Base-by-base conservation (phyloP, 2,888 invertebrate species). In the Cerastoderma edule region DNA sequence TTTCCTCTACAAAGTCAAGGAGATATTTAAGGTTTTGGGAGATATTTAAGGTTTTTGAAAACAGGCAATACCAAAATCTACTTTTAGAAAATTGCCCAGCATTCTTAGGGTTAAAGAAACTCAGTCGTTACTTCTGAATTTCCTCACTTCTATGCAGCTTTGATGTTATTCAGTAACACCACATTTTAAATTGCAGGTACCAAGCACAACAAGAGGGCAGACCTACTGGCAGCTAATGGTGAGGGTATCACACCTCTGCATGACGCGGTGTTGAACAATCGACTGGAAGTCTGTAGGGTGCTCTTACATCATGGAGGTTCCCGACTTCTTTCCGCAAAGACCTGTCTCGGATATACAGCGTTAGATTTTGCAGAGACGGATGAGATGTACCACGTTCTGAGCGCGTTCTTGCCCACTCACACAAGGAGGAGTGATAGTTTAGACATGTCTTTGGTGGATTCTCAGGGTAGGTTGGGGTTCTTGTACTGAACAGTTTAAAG, bases 201-300 rank as follows among this genome's bases (percentile, higher is more conserved):
- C 19, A 33, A 60, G n/a, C 19, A 33, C 16, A 33, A 70, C 48
- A 75, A 67, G 28, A 87, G 83, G 67, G 88, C 86, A 2, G 85
- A 91, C 66, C 60, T 91, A 8, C 27, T 86, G 32, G 85, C 85
- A 2, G 48, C n/a, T 6, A 88, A 84, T 2, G 92, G 89, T 39
- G 92, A 94, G 0, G 95, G 95, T 44, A 94, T 94, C 83, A 96
- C 95, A 13, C 95, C 96, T 0, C 92, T 96, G 56, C 96, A 96
- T 79, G 95, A 95, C 88, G 95, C 96, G 6, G 94, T 95, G 0
- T 84, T 93, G 32, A 93, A 92, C 46, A 93, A 94, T 50, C 91
- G 93, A 63, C 73, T 90, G 19, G 93, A 94, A 24, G 94, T 95
- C 33, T 94, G 94, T 0, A 91, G 93, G 56, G 92, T 95, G 71